Evolutionary conservation across 2,888 invertebrate genomes (phyloP).

Genomic region (Scelioninae gen. 1): DNA sequence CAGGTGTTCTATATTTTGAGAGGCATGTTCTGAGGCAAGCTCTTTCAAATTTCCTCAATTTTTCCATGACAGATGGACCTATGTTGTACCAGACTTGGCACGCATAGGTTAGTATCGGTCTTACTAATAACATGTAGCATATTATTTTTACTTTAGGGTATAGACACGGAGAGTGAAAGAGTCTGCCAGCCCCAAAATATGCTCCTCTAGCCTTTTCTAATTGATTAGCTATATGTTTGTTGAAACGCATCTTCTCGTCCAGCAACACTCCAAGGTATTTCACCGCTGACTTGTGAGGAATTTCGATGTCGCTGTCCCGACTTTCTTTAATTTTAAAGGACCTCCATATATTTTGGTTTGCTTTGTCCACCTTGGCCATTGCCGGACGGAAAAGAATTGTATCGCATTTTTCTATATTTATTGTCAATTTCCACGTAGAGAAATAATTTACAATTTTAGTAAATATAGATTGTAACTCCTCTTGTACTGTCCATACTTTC

Average conservation of each 20-base stretch:
- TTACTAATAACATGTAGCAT: conserved; percentile 64
- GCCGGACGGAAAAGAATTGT: no score
- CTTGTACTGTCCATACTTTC: no score
- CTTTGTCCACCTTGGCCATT: not conserved
- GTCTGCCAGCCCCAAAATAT: conserved; percentile 18
- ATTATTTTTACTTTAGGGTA: conserved; percentile 58
- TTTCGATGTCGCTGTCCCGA: not conserved
- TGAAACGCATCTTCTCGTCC: conserved; percentile 50
- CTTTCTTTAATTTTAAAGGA: not conserved
- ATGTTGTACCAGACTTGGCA: conserved; percentile 66
- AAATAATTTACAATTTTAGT: no score
- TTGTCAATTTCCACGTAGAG: no score
- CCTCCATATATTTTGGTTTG: not conserved
- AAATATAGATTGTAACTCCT: no score
- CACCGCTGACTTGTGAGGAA: conserved; percentile 55
- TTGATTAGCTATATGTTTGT: conserved; percentile 21
- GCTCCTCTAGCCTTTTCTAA: conserved; percentile 68
- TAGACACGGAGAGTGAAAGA: conserved; percentile 65
- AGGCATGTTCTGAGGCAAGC: conserved; percentile 19
- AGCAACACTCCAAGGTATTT: conserved; percentile 62
- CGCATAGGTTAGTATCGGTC: conserved; percentile 68
- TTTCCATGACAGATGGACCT: conserved; percentile 18
- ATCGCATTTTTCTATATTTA: no score
- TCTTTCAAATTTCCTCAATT: conserved; percentile 13
- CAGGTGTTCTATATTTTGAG: conserved; percentile 1